Conservation (phyloP, 2,797 vertebrate species). For the Paratrypauchen microcephalus region DNA sequence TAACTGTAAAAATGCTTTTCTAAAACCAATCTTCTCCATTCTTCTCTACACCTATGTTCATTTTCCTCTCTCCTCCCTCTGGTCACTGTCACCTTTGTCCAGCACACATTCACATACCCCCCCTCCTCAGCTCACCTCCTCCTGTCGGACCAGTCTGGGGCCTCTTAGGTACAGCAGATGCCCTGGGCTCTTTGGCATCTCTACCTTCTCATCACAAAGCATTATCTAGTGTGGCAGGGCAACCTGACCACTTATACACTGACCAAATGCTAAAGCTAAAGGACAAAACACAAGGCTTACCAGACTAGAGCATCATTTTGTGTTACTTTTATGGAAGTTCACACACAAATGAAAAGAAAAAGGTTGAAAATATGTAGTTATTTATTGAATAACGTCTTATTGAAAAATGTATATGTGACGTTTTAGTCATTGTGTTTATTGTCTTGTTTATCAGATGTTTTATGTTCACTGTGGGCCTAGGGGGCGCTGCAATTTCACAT, state of each 20-base stretch:
- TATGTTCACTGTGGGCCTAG: too few species aligned
- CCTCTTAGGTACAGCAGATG: neutral
- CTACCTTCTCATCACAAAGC: conserved; percentile 2
- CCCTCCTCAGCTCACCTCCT: neutral
- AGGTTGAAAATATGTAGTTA: neutral
- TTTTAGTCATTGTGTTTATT: too few species aligned
- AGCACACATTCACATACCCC: neutral
- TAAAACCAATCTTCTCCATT: neutral
- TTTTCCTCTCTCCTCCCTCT: neutral
- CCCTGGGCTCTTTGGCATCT: conserved; percentile 9
- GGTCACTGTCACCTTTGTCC: neutral
- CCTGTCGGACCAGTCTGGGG: neutral
- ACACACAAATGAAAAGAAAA: neutral
- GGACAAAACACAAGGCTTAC: neutral
- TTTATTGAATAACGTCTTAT: too few species aligned
- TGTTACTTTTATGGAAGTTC: neutral
- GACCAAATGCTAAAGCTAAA: neutral
- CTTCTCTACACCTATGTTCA: neutral
- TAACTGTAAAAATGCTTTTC: neutral
- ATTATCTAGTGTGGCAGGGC: neutral
- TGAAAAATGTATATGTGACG: too few species aligned
- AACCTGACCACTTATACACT: neutral
- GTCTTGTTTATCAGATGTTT: too few species aligned
- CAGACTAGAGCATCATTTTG: too few species aligned
- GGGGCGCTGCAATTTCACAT: too few species aligned